These are phyloP conservation scores for Drosophila glabriapex DNA, from an alignment of 2,888 invertebrate species.

Conservation along the genomic window DNA sequence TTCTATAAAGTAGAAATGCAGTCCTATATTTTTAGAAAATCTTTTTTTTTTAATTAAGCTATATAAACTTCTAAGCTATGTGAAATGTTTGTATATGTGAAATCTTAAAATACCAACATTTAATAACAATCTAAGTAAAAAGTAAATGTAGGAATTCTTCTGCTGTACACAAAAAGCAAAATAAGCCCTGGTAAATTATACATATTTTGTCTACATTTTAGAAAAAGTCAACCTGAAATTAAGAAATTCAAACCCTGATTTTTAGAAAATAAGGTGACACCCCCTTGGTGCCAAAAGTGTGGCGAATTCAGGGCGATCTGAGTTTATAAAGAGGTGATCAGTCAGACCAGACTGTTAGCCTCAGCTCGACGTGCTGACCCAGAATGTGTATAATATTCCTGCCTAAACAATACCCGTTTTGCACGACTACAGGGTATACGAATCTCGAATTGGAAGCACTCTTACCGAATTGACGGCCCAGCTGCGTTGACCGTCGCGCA, in stretches of 20 bases:
- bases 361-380: neutral
- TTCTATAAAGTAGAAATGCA: neutral
- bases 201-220: too few relatives aligned
- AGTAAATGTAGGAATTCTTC: too few relatives aligned
- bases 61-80: neutral
- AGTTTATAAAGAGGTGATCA: too few relatives aligned
- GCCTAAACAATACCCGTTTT: neutral
- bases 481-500: constrained; percentile 85
- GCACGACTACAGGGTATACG: neutral
- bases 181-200: too few relatives aligned
- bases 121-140: neutral
- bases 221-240: too few relatives aligned
- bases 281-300: too few relatives aligned
- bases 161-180: too few relatives aligned
- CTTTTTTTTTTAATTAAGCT: neutral
- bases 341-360: too few relatives aligned
- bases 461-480: constrained; percentile 88
- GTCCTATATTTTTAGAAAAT: too few relatives aligned
- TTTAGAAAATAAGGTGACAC: too few relatives aligned
- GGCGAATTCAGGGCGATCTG: too few relatives aligned
- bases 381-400: neutral
- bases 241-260: too few relatives aligned
- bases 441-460: neutral
- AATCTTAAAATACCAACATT: neutral
- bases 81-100: neutral